These are phyloP conservation scores for Mola mola DNA, from an alignment of 2,113 vertebrate genomes.

Conservation along the genomic window DNA sequence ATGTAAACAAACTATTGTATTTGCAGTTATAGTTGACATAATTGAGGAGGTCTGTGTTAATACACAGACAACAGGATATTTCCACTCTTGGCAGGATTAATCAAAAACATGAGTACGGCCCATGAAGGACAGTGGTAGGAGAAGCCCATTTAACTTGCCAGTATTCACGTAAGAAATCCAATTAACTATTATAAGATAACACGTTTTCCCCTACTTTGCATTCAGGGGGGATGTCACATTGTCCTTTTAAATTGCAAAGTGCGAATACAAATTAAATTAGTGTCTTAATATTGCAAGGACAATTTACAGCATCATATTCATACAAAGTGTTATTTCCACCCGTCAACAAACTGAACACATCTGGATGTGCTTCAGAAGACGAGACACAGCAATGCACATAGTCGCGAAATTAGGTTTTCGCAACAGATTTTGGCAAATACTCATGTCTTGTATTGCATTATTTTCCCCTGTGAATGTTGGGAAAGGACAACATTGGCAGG, in stretches of 20 bases:
- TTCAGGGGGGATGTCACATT: constrained; percentile 45
- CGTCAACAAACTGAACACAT: constrained; percentile 17
- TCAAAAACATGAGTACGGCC: constrained; percentile 52
- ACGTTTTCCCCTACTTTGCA: constrained; percentile 55
- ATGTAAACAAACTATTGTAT: constrained; percentile 9
- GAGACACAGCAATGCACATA: constrained; percentile 18
- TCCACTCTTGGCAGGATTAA: constrained; percentile 47
- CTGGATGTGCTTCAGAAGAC: constrained; percentile 31
- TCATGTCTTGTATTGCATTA: constrained; percentile 19
- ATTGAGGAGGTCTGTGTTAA: constrained; percentile 25
- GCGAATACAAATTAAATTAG: constrained; percentile 68
- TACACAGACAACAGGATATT: constrained; percentile 39
- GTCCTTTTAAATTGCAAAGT: constrained; percentile 57
- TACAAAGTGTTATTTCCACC: constrained; percentile 38
- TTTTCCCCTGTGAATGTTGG: constrained; percentile 27
- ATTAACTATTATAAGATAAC: constrained; percentile 68
- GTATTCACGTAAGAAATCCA: constrained; percentile 62
- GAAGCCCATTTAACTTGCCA: constrained; percentile 67
- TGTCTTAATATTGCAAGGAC: constrained; percentile 54
- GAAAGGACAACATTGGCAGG: neutral
- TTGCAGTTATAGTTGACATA: constrained; percentile 38
- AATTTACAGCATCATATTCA: constrained; percentile 56
- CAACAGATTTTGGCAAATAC: constrained; percentile 28
- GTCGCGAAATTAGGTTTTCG: constrained; percentile 1
- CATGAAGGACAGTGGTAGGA: constrained; percentile 71